A percentile compares a stretch with the other conserved stretches of the same genome.
Conservation (phyloP, 1,140 invertebrate species). For the Drosophila tani region DNA sequence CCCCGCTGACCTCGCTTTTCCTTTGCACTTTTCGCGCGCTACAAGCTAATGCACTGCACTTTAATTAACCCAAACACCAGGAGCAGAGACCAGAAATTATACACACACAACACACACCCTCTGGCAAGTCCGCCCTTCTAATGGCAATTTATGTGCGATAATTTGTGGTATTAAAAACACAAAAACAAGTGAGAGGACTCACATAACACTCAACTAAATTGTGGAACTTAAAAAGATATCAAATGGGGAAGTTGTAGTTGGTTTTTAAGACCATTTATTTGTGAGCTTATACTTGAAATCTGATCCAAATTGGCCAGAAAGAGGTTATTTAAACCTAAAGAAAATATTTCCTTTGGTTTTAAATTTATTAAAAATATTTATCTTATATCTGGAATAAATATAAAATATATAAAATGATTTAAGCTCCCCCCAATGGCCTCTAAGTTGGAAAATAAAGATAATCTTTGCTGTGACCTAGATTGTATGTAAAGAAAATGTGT, state of each 20-base stretch:
- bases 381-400: too few relatives aligned
- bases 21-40: not conserved
- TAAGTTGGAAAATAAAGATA: too few relatives aligned
- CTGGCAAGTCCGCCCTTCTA: constrained; percentile 44
- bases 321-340: too few relatives aligned
- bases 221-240: not conserved
- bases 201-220: constrained; percentile 27
- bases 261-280: not conserved
- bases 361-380: too few relatives aligned
- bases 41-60: constrained; percentile 58
- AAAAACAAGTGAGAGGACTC: constrained; percentile 20
- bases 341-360: too few relatives aligned
- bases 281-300: not conserved
- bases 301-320: not conserved
- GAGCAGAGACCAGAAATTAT: constrained; percentile 26
- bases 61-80: constrained; percentile 62
- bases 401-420: too few relatives aligned
- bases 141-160: constrained; percentile 78
- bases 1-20: not conserved
- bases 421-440: too few relatives aligned
- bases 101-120: not conserved
- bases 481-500: not conserved
- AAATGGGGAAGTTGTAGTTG: not conserved
- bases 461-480: too few relatives aligned
- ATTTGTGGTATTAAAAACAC: constrained; percentile 52